These are phyloP conservation scores for Lacanobia wlatinum DNA, from an alignment of 2,888 invertebrate genomes.

Conservation along the genomic window DNA sequence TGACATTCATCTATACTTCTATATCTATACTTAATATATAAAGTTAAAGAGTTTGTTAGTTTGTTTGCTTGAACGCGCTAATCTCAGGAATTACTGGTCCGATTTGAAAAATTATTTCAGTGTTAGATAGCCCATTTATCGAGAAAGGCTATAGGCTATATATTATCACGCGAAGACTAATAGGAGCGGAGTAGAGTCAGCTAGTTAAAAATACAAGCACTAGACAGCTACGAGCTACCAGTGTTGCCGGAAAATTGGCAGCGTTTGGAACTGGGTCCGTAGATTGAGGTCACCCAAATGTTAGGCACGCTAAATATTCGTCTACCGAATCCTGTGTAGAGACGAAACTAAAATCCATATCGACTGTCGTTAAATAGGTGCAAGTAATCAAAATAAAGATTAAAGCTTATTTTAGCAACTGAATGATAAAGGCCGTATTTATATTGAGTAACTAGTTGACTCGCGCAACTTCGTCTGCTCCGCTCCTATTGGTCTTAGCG, in stretches of 20 bases:
- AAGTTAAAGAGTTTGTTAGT: too few relatives aligned
- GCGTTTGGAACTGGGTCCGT: conserved; percentile 16
- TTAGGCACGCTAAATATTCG: neutral
- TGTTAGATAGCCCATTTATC: too few relatives aligned
- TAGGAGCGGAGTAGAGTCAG: too few relatives aligned
- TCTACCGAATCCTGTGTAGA: neutral
- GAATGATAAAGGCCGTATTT: conserved; percentile 9
- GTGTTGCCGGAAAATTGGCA: conserved; percentile 40
- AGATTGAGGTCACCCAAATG: conserved; percentile 41
- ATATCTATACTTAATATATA: too few relatives aligned
- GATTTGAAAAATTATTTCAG: too few relatives aligned
- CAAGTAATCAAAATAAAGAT: neutral
- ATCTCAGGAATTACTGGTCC: too few relatives aligned
- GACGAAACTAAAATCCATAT: neutral
- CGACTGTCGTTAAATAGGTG: neutral
- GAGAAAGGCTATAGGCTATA: too few relatives aligned
- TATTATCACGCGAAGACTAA: too few relatives aligned
- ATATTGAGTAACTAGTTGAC: conserved; percentile 22
- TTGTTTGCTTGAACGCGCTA: too few relatives aligned
- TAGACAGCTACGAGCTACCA: neutral
- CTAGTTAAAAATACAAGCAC: conserved; percentile 1
- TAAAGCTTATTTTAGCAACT: neutral
- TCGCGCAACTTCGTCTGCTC: too few relatives aligned
- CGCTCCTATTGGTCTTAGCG: too few relatives aligned
- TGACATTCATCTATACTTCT: too few relatives aligned